phyloP scores from a whole-genome alignment of 2,888 invertebrate genomes.

The Rhagophthalmus giganteus region DNA sequence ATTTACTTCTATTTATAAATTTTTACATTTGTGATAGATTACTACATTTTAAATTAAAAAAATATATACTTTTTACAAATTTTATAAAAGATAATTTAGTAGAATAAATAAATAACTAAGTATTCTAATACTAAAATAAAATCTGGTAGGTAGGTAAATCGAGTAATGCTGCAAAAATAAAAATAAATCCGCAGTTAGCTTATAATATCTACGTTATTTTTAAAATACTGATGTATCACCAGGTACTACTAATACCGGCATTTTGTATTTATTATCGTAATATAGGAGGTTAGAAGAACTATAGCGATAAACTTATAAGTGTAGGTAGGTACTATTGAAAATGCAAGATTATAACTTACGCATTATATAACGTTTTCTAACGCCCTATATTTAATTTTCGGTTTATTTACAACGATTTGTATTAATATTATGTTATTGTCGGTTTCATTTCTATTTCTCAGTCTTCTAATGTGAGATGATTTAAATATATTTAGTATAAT shows the following conservation, averaged over 20 bases:
- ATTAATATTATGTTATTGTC: too few relatives aligned
- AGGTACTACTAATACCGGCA: too few relatives aligned
- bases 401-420: too few relatives aligned
- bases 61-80: slow-evolving; percentile 6
- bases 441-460: slow-evolving; percentile 11
- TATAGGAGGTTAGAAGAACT: too few relatives aligned
- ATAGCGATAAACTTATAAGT: too few relatives aligned
- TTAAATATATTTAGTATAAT: slow-evolving; percentile 7
- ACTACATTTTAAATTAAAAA: slow-evolving; percentile 3
- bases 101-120: slow-evolving; percentile 16
- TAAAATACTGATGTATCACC: slow-evolving; percentile 23
- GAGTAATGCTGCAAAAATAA: slow-evolving; percentile 6
- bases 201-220: slow-evolving; percentile 6
- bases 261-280: too few relatives aligned
- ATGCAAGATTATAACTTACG: too few relatives aligned
- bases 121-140: slow-evolving; percentile 11
- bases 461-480: slow-evolving; percentile 17
- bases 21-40: too few relatives aligned
- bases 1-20: too few relatives aligned
- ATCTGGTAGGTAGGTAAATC: slow-evolving; percentile 15
- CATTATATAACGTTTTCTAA: too few relatives aligned
- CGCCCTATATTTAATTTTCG: too few relatives aligned
- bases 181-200: background rate
- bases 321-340: too few relatives aligned
- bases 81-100: background rate